phyloP scores from a whole-genome alignment of 2,113 vertebrate genomes.

The Corythoichthys intestinalis region DNA sequence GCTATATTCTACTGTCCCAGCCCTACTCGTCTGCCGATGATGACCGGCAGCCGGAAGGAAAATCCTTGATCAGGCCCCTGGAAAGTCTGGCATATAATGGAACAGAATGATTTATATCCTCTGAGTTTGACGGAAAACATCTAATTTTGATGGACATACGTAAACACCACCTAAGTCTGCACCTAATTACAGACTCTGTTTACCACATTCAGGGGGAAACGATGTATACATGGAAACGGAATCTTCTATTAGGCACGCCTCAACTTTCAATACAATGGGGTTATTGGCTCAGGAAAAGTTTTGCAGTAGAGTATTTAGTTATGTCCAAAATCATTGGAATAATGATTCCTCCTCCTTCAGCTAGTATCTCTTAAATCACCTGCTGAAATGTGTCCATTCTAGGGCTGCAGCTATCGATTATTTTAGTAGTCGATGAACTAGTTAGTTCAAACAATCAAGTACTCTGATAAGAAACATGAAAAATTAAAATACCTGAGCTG shows the following conservation, averaged over 20 bases:
- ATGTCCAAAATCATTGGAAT: background rate
- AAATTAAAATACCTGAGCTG: too few relatives aligned
- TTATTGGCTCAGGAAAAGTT: background rate
- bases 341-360: background rate
- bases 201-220: background rate
- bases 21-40: slow-evolving; percentile 25
- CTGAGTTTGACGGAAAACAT: slow-evolving; percentile 15
- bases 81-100: slow-evolving; percentile 61
- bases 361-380: slow-evolving; percentile 16
- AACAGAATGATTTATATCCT: slow-evolving; percentile 29
- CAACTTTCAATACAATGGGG: background rate
- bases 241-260: background rate
- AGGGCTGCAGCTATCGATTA: too few relatives aligned
- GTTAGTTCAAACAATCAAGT: too few relatives aligned
- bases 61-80: slow-evolving; percentile 54
- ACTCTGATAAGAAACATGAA: too few relatives aligned
- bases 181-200: background rate
- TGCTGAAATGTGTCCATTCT: slow-evolving; percentile 23
- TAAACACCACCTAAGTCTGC: slow-evolving; percentile 1
- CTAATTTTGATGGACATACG: background rate
- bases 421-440: too few relatives aligned
- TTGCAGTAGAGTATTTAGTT: background rate
- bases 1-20: slow-evolving; percentile 40
- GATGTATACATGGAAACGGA: background rate
- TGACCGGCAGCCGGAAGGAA: slow-evolving; percentile 40